Percentiles rank a stretch among this genome's conserved stretches.
These are phyloP conservation scores for Sialis fuliginosa DNA, from an alignment of 2,888 invertebrate genomes.

Conservation along the genomic window DNA sequence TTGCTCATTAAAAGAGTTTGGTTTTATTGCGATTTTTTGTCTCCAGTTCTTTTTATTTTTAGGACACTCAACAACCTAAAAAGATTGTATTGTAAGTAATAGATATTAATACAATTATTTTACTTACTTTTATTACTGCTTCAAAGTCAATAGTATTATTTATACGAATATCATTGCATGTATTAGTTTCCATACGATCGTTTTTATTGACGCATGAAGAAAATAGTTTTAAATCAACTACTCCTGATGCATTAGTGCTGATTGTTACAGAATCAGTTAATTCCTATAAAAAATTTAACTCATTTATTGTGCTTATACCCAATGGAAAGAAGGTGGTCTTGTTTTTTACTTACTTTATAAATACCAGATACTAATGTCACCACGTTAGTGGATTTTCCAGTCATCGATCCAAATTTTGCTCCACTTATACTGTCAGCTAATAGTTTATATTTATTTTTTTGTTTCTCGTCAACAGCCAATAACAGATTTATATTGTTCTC, in stretches of 20 bases:
- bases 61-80: slow-evolving; percentile 32
- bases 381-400: slow-evolving; percentile 44
- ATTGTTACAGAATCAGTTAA: slow-evolving; percentile 26
- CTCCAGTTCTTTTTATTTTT: slow-evolving; percentile 26
- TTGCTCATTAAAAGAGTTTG: slow-evolving; percentile 53
- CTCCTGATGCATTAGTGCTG: slow-evolving; percentile 22
- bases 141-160: slow-evolving; percentile 36
- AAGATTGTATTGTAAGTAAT: too few relatives aligned
- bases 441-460: slow-evolving; percentile 26
- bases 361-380: slow-evolving; percentile 47
- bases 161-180: slow-evolving; percentile 40
- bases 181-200: slow-evolving; percentile 28
- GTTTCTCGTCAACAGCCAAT: slow-evolving; percentile 43
- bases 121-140: slow-evolving; percentile 30
- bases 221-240: slow-evolving; percentile 37
- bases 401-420: slow-evolving; percentile 43
- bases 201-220: slow-evolving; percentile 23
- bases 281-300: slow-evolving; percentile 21
- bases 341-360: slow-evolving; percentile 36
- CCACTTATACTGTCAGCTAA: slow-evolving; percentile 45
- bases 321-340: not conserved
- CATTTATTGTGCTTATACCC: not conserved
- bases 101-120: too few relatives aligned
- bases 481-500: slow-evolving; percentile 60
- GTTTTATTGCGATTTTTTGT: slow-evolving; percentile 41